Conservation (phyloP, 2,888 invertebrate species). For the Biston stratarius region DNA sequence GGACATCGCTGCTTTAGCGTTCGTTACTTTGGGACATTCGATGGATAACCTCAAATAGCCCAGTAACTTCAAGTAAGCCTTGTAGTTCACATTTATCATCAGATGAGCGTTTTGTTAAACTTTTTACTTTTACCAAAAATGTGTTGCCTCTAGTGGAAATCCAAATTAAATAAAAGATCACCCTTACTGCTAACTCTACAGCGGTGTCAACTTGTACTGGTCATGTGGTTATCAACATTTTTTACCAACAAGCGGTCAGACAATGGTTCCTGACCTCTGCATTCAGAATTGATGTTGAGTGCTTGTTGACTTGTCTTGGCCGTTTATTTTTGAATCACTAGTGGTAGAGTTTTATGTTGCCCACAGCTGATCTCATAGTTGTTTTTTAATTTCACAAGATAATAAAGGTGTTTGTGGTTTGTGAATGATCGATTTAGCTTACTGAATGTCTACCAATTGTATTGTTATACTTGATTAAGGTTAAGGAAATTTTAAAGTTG, state of each 20-base stretch:
- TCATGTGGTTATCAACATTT: conserved; percentile 43
- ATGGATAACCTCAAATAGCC: too few relatives aligned
- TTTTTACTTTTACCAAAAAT: too few relatives aligned
- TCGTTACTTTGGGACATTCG: too few relatives aligned
- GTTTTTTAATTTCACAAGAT: conserved; percentile 38
- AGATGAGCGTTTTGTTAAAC: too few relatives aligned
- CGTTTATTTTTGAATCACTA: conserved; percentile 63
- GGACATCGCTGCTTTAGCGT: too few relatives aligned
- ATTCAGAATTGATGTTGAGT: conserved; percentile 64
- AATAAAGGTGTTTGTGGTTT: conserved; percentile 29
- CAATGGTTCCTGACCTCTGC: conserved; percentile 73
- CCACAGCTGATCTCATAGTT: conserved; percentile 39
- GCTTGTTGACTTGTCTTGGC: conserved; percentile 65
- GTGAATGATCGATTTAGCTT: conserved; percentile 22
- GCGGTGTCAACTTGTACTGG: conserved; percentile 54
- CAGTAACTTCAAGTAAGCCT: too few relatives aligned
- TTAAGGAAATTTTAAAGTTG: background rate
- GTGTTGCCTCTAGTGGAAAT: too few relatives aligned
- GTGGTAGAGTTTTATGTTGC: conserved; percentile 32
- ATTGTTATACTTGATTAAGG: conserved; percentile 1
- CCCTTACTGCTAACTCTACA: conserved; percentile 15
- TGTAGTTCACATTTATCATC: too few relatives aligned
- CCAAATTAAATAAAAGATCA: too few relatives aligned
- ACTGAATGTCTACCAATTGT: conserved; percentile 4
- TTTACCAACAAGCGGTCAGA: conserved; percentile 55